Percentiles rank a stretch among this genome's conserved stretches.
Evolutionary conservation across 2,797 vertebrate species (phyloP).

Genomic region (Falco rusticolus): DNA sequence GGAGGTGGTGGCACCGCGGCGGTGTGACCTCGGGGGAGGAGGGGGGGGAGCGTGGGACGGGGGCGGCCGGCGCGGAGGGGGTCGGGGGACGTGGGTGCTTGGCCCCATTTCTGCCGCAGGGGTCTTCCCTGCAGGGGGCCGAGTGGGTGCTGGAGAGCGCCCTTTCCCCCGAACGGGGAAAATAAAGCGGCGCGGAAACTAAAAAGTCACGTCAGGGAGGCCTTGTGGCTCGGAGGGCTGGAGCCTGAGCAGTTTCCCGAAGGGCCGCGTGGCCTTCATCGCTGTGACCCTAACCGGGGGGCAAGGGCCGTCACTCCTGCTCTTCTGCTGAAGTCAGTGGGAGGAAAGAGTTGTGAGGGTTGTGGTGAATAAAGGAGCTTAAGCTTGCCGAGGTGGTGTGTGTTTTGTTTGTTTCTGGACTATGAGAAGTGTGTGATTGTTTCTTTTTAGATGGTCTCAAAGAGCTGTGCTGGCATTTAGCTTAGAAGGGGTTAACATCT

Average conservation of each 20-base stretch:
- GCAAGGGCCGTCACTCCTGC: background rate
- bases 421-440: background rate
- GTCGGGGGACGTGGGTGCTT: fast-evolving
- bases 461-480: fast-evolving
- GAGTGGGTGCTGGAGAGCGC: too few species aligned
- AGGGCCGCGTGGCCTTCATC: background rate
- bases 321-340: background rate
- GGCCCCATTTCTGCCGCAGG: background rate
- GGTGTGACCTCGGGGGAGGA: fast-evolving
- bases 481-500: background rate
- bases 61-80: too few species aligned
- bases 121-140: fast-evolving
- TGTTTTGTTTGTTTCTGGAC: background rate
- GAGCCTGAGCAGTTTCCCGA: too few species aligned
- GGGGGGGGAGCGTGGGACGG: too few species aligned
- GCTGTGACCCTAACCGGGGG: background rate
- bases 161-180: background rate
- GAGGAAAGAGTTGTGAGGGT: background rate
- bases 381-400: background rate
- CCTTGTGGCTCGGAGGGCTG: background rate
- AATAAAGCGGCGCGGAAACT: fast-evolving
- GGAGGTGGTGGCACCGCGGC: background rate
- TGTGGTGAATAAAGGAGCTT: background rate
- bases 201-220: fast-evolving
- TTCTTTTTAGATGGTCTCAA: background rate